Evolutionary conservation across 2,797 vertebrate species (phyloP), one percentile per base, ranked within the genome.

Genomic region (Pygocentrus nattereri): DNA sequence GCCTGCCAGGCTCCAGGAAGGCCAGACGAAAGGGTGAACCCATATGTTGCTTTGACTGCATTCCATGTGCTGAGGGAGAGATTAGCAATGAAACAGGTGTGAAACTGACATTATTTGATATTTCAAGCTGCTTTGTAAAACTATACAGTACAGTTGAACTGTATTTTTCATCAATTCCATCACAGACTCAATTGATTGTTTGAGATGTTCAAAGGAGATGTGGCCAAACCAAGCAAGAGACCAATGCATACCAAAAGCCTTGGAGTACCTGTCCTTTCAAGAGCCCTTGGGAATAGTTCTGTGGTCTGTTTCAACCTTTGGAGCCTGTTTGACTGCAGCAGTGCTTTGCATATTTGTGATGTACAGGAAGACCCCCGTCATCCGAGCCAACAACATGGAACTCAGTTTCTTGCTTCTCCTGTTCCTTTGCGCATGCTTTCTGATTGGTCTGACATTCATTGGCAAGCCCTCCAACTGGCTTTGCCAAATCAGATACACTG

Each of bases 321-420:
- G 93, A 77, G 90, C 90, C 30, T 90, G 82, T 74, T 54, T 84
- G 54, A 89, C 91, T 59, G 72, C 90, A 44, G 82, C 82, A 4
- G 84, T 93, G 30, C 71, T 92, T 5, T 81, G 54, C n/a, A 83
- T 93, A 69, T 93, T 94, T 79, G 68, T 88, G 13, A 64, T 5
- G 38, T 80, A 88, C 74, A 93, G 88, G 84, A 86, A 91, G 34
- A 93, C 93, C 18, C 92, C 92, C 19, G 77, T 95, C 23, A 90
- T 95, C 41, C 88, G 92, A 41, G 94, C 89, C 31, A 95, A 94
- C 86, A 95, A 95, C 84, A 93, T 92, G 84, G 92, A 94, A 67
- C 64, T 95, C 61, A 94, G 93, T 81, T 91, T 94, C 58, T 83
- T 92, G 30, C 87, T 94, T 38, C 83, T 95, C 15, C 54, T 92